A percentile compares a stretch with the other conserved stretches of the same genome.
These are phyloP conservation scores for Arbacia lixula DNA, from an alignment of 53 echinoderm and acorn worm species.

Conservation along the genomic window DNA sequence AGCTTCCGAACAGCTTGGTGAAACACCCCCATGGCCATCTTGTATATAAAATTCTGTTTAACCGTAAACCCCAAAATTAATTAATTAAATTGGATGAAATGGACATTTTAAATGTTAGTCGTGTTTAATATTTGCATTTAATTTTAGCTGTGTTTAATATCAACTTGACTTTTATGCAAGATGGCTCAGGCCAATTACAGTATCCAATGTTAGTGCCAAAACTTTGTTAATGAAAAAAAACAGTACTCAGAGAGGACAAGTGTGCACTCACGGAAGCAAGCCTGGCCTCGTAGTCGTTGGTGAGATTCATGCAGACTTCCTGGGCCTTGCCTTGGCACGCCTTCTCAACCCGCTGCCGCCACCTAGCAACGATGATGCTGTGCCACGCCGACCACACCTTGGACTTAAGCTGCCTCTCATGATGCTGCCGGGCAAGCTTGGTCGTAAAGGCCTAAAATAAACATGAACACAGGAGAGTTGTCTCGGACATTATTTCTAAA, in stretches of 20 bases:
- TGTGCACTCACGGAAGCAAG: conserved; percentile 93
- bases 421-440: conserved; percentile 78
- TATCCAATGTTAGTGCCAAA: too few relatives aligned
- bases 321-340: conserved; percentile 97
- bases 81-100: neutral
- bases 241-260: neutral
- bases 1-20: too few relatives aligned
- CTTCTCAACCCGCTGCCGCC: conserved; percentile 98
- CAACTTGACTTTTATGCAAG: too few relatives aligned
- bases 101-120: neutral
- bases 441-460: conserved; percentile 75
- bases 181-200: too few relatives aligned
- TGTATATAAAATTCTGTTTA: too few relatives aligned
- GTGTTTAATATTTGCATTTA: neutral
- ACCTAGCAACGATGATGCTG: conserved; percentile 93
- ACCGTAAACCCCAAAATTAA: too few relatives aligned
- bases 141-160: too few relatives aligned
- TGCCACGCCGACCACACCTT: conserved; percentile 95
- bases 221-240: too few relatives aligned
- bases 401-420: conserved; percentile 75
- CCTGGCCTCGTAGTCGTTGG: conserved; percentile 97
- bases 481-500: too few relatives aligned
- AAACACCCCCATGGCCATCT: too few relatives aligned
- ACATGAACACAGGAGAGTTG: neutral
- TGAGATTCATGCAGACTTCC: conserved; percentile 98